phyloP scores from a whole-genome alignment of 2,888 invertebrate species.

The Trachelus iudaicus region DNA sequence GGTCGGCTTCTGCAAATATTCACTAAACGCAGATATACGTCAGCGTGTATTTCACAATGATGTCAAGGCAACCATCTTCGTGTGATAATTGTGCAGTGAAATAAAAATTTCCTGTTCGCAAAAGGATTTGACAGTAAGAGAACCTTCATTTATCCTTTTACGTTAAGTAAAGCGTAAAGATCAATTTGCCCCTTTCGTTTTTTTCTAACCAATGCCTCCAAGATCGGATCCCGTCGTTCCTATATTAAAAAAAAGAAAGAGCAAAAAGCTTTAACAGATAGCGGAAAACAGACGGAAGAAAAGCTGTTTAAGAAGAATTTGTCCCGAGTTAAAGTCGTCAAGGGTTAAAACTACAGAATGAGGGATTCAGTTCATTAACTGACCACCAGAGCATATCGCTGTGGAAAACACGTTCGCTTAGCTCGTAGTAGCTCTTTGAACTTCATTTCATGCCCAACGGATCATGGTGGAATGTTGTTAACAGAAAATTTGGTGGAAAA shows the following conservation, averaged over 20 bases:
- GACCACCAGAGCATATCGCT: not conserved
- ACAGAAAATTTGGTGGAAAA: not conserved
- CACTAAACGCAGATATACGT: not conserved
- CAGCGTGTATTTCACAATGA: not conserved
- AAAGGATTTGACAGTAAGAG: not conserved
- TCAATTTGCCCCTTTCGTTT: not conserved
- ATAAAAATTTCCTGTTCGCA: not conserved
- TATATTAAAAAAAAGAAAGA: not conserved
- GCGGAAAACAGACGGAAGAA: not conserved
- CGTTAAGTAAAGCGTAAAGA: not conserved
- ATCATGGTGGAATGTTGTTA: not conserved
- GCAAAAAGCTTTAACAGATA: not conserved
- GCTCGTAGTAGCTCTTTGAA: conserved; percentile 1
- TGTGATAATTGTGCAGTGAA: not conserved
- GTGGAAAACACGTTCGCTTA: not conserved
- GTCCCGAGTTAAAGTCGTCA: not conserved
- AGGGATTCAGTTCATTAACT: not conserved
- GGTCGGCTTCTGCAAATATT: not conserved
- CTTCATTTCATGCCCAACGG: conserved; percentile 5
- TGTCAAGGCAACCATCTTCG: not conserved
- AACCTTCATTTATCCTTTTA: not conserved
- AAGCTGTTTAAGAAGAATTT: not conserved
- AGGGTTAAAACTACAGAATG: not conserved
- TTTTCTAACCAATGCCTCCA: not conserved
- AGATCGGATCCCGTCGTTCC: not conserved